Base-by-base conservation (phyloP, 2,797 vertebrate species). In the Kryptolebias ocellatus region DNA sequence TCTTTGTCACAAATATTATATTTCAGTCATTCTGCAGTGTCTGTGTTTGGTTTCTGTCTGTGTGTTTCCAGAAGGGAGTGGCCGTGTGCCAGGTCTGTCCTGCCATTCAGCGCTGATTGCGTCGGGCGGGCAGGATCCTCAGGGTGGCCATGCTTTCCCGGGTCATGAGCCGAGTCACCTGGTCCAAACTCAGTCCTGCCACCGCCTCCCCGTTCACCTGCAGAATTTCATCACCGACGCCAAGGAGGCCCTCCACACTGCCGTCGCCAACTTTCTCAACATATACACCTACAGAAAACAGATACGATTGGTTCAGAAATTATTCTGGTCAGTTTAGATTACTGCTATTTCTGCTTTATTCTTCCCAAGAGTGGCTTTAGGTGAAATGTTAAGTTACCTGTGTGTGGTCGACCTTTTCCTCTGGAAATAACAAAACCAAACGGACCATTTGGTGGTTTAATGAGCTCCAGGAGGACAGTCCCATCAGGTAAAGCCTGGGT, bases 381-480 rank as follows among this genome's bases (percentile, higher is more conserved):
- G 4, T 7, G 31, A 31, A 31, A 4, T 31, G 7, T 31, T 31
- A 31, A 31, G 31, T 31, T 88, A 98, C 98, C 97, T 91, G 96
- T 95, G 90, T 96, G 95, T 0, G 95, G 93, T 65, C 95, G 95
- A 72, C 97, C 96, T 3, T 95, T 95, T 46, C 96, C 96, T 0
- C 96, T 95, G 45, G 95, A 96, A 83, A 99, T 94, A 0, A 91
- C 86, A 60, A 99, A 99, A 34, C 97, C 97, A 0, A 98, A 98
- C 10, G 94, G 89, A 2, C 95, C 94, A 0, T 94, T 90, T 0
- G 93, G 93, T 0, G 95, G 93, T 65, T 95, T 92, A 60, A 93
- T 92, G 18, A 99, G 93, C 87, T 97, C 94, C 80, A 99, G 88
- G 56, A 96, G 92, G 70, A 95, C 93, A 2, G 95, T 96, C 49